phyloP scores from a whole-genome alignment of 2,888 invertebrate species.

The Drosophila yooni region DNA sequence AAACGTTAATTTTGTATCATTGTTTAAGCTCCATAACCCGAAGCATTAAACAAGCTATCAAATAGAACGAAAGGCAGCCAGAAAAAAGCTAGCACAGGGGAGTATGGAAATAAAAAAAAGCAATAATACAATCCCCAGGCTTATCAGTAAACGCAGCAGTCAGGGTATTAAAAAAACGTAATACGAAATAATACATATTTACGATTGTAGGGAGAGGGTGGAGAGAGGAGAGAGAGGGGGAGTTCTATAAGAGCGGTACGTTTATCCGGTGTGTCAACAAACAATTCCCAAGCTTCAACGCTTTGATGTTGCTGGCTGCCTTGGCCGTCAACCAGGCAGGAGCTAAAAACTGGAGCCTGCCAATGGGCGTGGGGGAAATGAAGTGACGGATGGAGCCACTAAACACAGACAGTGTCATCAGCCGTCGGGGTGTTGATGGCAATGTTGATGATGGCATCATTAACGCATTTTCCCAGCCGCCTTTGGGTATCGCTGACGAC shows the following conservation, averaged over 20 bases:
- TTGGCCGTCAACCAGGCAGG: slow-evolving; percentile 32
- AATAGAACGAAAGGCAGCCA: slow-evolving; percentile 40
- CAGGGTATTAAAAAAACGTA: slow-evolving; percentile 55
- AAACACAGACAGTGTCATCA: slow-evolving; percentile 77
- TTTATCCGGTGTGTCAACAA: slow-evolving; percentile 83
- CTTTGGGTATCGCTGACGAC: slow-evolving; percentile 60
- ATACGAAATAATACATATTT: slow-evolving; percentile 31
- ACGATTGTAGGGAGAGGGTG: slow-evolving; percentile 9
- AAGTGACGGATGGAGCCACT: slow-evolving; percentile 63
- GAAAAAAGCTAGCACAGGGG: slow-evolving; percentile 31
- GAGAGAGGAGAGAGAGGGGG: slow-evolving; percentile 3
- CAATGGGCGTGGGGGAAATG: not conserved
- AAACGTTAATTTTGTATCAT: slow-evolving; percentile 41
- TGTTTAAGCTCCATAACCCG: slow-evolving; percentile 38
- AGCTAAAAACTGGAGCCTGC: slow-evolving; percentile 24
- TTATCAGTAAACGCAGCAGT: slow-evolving; percentile 73
- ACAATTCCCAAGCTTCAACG: slow-evolving; percentile 83
- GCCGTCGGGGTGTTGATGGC: slow-evolving; percentile 63
- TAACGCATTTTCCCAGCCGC: slow-evolving; percentile 75
- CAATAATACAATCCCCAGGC: slow-evolving; percentile 76
- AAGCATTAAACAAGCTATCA: slow-evolving; percentile 42
- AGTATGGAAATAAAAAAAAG: slow-evolving; percentile 43
- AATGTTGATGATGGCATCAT: slow-evolving; percentile 76
- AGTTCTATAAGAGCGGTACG: slow-evolving; percentile 49
- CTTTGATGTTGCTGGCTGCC: slow-evolving; percentile 75